A percentile compares a stretch with the other conserved stretches of the same genome.
These are phyloP conservation scores for Eupsittula cactorum DNA, from an alignment of 2,113 vertebrate genomes.

Conservation along the genomic window DNA sequence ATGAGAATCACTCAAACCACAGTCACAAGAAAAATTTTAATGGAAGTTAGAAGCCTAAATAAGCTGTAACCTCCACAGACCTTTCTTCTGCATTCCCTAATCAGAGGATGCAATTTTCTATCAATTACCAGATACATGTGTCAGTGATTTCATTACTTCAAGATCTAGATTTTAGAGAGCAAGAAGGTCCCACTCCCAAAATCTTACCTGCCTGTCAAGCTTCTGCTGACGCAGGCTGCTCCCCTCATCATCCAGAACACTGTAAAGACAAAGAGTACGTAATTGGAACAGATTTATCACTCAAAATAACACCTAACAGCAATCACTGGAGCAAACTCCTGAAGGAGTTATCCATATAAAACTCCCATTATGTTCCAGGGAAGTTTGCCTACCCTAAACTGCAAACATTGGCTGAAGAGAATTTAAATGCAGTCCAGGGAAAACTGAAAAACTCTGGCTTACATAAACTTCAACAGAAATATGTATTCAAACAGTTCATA, in stretches of 20 bases:
- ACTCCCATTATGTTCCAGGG: neutral
- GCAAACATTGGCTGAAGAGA: neutral
- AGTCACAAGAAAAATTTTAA: neutral
- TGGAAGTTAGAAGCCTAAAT: neutral
- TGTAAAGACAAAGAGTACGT: slow-evolving; percentile 69
- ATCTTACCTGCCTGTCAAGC: slow-evolving; percentile 93
- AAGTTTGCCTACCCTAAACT: neutral
- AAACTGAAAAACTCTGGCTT: neutral
- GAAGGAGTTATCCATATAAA: neutral
- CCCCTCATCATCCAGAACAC: slow-evolving; percentile 96
- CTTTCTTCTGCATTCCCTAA: neutral
- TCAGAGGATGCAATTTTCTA: neutral
- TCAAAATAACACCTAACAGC: neutral
- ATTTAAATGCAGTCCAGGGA: neutral
- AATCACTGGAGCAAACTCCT: neutral
- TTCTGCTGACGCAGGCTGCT: slow-evolving; percentile 96
- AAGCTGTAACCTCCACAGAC: neutral
- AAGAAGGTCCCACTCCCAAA: neutral
- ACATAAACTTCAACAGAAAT: neutral
- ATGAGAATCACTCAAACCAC: neutral
- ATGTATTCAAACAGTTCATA: neutral
- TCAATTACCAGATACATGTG: neutral
- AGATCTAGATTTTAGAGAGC: neutral
- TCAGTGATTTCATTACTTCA: neutral
- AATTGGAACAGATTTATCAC: neutral